Base-by-base conservation (phyloP, 2,888 invertebrate genomes). In the Heliconius aoede region DNA sequence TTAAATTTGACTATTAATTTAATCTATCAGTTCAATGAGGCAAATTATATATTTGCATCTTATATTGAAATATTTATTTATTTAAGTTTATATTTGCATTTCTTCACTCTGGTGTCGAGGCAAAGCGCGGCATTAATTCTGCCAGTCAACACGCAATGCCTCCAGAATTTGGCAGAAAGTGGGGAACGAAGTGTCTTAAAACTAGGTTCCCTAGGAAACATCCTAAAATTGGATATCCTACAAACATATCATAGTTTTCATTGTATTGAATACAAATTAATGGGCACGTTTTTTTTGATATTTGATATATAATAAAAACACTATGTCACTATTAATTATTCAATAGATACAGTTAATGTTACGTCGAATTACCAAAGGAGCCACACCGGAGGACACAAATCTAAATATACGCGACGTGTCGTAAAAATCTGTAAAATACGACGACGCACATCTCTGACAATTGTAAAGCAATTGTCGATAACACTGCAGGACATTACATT, bases 401-500 rank as follows among this genome's bases (percentile, higher is more conserved):
- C 82, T 83, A 83, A 87, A 92, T 87, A 87, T 89, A 92, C 86
- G 90, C 86, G 90, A 85, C 87, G 76, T 83, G 85, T 88, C 90
- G 88, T 92, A 90, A 93, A 92, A 89, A 86, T 86, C 80, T 82
- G 83, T 90, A 86, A 92, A 88, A 89, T 91, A 91, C 87, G 89
- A 91, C 87, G 89, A 88, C 83, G 81, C 80, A 83, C 81, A 83
- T 84, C 84, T 81, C 83, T 86, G 86, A 88, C 90, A 90, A 90
- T 91, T 89, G 86, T 84, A 84, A 85, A 86, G 84, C 88, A 88
- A 90, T 90, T 89, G 90, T 88, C 84, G 85, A 87, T 85, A 85
- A 83, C 87, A 84, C 88, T 86, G 85, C 86, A 86, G 85, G 85
- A 85, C 85, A 85, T 85, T 85, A 84, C 82, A 82, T 81, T 79